Base-by-base conservation (phyloP, 2,113 vertebrate genomes). In the Pygoscelis adeliae region DNA sequence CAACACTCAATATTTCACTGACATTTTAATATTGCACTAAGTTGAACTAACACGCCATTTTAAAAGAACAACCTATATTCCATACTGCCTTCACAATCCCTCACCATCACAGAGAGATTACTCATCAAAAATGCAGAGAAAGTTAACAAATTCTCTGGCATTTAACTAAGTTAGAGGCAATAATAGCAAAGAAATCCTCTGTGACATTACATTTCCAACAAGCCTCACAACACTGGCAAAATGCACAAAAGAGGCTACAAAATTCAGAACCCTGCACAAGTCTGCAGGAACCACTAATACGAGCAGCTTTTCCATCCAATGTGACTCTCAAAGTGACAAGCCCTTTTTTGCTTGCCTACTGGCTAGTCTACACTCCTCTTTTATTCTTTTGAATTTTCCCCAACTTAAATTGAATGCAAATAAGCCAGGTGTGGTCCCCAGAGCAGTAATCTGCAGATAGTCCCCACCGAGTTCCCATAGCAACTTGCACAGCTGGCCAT, bases 381-480 rank as follows among this genome's bases (percentile, higher is more conserved):
- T 94, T 89, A 94, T 94, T 97, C 91, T 97, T 98, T 92, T 97
- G 93, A 96, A 98, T 96, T 95, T 95, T 34, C 86, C 94, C 95
- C 96, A 97, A 98, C 50, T 98, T 97, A 98, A 98, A 97, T 55
- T 88, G 93, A 96, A 98, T 98, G 95, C 97, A 98, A 98, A 98
- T 98, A 96, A 98, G 62, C 79, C 97, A 98, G 98, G 97, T 98
- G 98, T 98, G 96, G 96, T 97, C 97, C 91, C 97, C 78, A 93
- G 73, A 98, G 96, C 80, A 93, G 91, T 71, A 92, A 97, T 96
- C 85, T 87, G 95, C 89, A 93, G 89, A 96, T 46, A 95, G 95
- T 91, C 87, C 96, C 94, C 89, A 97, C 89, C 74, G 96, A 94
- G 97, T 97, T 97, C 96, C 97, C 97, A 97, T 90, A 97, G 97